phyloP scores from a whole-genome alignment of 2,888 invertebrate genomes.

The Bellardia bayeri region DNA sequence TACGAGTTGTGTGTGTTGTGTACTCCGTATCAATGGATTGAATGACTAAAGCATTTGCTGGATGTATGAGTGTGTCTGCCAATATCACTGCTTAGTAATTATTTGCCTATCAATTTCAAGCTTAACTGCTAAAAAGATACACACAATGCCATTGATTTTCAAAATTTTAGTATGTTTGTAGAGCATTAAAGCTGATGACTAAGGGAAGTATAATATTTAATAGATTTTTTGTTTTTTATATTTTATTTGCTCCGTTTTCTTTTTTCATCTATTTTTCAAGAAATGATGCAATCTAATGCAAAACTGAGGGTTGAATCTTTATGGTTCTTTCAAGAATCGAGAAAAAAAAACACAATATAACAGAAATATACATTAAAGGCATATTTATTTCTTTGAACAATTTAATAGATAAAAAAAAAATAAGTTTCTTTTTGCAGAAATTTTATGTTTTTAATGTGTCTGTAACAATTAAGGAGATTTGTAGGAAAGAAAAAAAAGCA shows the following conservation, averaged over 20 bases:
- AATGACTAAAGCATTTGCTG: slow-evolving; percentile 40
- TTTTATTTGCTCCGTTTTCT: slow-evolving; percentile 54
- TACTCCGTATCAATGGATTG: slow-evolving; percentile 8
- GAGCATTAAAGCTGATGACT: slow-evolving; percentile 73
- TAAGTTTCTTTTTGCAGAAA: slow-evolving; percentile 40
- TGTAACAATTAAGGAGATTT: slow-evolving; percentile 70
- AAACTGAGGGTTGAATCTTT: slow-evolving; percentile 63
- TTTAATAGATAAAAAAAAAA: slow-evolving; percentile 49
- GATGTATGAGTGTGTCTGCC: slow-evolving; percentile 21
- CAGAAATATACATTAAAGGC: background rate
- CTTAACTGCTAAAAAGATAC: slow-evolving; percentile 59
- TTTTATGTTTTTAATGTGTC: slow-evolving; percentile 76
- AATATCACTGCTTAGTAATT: slow-evolving; percentile 69
- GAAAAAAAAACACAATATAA: background rate
- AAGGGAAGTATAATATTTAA: slow-evolving; percentile 63
- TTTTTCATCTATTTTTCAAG: slow-evolving; percentile 25
- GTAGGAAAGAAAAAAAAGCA: background rate
- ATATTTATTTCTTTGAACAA: slow-evolving; percentile 38
- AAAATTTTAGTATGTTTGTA: slow-evolving; percentile 68
- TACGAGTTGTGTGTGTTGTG: background rate
- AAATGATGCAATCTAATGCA: slow-evolving; percentile 71
- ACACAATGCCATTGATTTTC: slow-evolving; percentile 69
- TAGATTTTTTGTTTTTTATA: slow-evolving; percentile 70
- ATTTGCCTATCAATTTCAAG: slow-evolving; percentile 73
- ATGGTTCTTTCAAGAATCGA: slow-evolving; percentile 38